Evolutionary conservation across 2,888 invertebrate species (phyloP).

Genomic region (Nasonia oneida): DNA sequence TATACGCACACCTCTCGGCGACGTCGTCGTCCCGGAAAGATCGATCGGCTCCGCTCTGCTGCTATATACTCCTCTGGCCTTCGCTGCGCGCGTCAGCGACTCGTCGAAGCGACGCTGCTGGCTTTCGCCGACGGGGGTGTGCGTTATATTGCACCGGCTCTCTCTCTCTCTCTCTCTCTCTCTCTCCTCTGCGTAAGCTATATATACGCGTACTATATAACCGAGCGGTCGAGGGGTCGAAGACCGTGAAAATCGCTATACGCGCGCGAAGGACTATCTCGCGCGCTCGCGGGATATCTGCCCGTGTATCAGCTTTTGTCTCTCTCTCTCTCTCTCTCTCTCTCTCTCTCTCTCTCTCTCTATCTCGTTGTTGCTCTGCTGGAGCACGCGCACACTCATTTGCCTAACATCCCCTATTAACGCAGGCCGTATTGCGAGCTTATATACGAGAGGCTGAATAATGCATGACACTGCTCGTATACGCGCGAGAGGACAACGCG

Average conservation of each 20-base stretch:
- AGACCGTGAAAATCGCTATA: slow-evolving; percentile 59
- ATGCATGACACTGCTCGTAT: slow-evolving; percentile 52
- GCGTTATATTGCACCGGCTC: neutral
- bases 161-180: neutral
- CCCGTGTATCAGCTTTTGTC: slow-evolving; percentile 3
- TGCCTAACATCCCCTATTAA: slow-evolving; percentile 67
- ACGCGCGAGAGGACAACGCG: slow-evolving; percentile 2
- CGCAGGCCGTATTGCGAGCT: slow-evolving; percentile 63
- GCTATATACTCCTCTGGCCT: slow-evolving; percentile 10
- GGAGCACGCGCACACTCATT: slow-evolving; percentile 61
- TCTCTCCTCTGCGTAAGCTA: too few relatives aligned
- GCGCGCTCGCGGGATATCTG: neutral
- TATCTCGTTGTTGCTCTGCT: neutral
- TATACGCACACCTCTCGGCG: slow-evolving; percentile 35
- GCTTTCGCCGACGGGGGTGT: neutral
- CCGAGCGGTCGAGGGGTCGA: slow-evolving; percentile 53
- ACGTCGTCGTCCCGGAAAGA: slow-evolving; percentile 31
- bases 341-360: too few relatives aligned
- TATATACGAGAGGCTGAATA: slow-evolving; percentile 66
- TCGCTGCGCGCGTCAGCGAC: slow-evolving; percentile 28
- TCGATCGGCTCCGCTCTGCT: slow-evolving; percentile 40
- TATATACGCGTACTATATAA: neutral
- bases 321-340: neutral
- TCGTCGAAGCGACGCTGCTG: slow-evolving; percentile 26
- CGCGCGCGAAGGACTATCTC: slow-evolving; percentile 38